A percentile compares a stretch with the other conserved stretches of the same genome.
Evolutionary conservation across 2,888 invertebrate genomes (phyloP).

Genomic region (Phrixothrix hirtus): DNA sequence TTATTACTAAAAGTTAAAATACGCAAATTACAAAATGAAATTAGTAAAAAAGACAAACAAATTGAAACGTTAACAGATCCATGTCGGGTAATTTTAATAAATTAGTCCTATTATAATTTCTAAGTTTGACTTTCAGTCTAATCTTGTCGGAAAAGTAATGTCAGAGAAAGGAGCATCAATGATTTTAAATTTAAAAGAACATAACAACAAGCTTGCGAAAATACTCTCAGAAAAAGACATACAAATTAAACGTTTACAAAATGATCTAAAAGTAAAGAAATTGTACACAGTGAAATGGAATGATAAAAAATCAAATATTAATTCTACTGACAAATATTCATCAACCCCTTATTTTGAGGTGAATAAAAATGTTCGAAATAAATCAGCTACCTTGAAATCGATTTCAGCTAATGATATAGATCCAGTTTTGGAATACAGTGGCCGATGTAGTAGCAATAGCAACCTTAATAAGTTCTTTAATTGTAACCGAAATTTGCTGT

Average conservation of each 20-base stretch:
- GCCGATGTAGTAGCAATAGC: no score
- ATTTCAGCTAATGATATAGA: no score
- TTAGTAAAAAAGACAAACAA: constrained; percentile 42
- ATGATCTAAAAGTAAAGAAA: constrained; percentile 30
- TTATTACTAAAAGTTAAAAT: constrained; percentile 45
- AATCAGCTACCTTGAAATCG: no score
- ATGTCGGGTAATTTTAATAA: constrained; percentile 27
- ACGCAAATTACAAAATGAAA: constrained; percentile 42
- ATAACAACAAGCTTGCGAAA: constrained; percentile 30
- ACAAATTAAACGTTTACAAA: constrained; percentile 32
- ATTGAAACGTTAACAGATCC: constrained; percentile 43
- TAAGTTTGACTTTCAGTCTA: constrained; percentile 25
- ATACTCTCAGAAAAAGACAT: constrained; percentile 29
- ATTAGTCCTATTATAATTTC: not conserved
- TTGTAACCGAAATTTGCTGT: no score
- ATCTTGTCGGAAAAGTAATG: constrained; percentile 32
- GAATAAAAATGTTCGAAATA: no score
- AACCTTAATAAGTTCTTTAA: no score
- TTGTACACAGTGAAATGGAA: constrained; percentile 20
- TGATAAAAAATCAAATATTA: constrained; percentile 2
- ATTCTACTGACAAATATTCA: not conserved
- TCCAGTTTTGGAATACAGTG: no score
- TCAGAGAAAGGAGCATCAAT: constrained; percentile 36
- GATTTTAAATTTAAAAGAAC: constrained; percentile 33
- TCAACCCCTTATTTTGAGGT: constrained; percentile 4